Conservation (phyloP, 2,113 vertebrate species). For the Circaetus cinerascens region DNA sequence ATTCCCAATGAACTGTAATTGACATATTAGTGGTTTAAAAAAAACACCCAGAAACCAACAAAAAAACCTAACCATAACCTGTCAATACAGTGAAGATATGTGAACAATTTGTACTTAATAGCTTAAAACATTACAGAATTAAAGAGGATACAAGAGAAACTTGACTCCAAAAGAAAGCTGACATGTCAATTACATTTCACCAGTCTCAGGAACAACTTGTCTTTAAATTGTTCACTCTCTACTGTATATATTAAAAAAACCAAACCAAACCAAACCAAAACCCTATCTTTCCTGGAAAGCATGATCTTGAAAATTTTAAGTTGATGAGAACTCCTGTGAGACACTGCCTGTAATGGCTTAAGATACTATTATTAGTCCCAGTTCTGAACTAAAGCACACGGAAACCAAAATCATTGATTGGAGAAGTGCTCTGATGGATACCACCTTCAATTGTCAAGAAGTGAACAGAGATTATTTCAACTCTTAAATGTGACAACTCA, state of each 20-base stretch:
- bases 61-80: not conserved
- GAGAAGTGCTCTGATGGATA: not conserved
- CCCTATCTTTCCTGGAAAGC: not conserved
- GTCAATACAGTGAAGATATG: not conserved
- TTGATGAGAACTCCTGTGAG: not conserved
- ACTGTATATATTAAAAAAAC: not conserved
- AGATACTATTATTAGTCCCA: not conserved
- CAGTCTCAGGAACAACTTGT: not conserved
- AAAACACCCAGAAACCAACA: no score
- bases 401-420: not conserved
- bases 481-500: not conserved
- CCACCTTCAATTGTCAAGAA: not conserved
- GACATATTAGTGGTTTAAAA: not conserved
- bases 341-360: not conserved
- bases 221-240: not conserved
- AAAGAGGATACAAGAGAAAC: not conserved
- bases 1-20: not conserved
- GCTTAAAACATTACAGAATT: not conserved
- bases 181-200: not conserved
- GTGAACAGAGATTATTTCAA: not conserved
- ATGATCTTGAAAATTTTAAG: not conserved
- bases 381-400: not conserved
- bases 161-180: not conserved
- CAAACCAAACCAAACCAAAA: not conserved
- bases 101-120: not conserved